Conservation (phyloP, 2,797 vertebrate genomes). For the Tapirus indicus region DNA sequence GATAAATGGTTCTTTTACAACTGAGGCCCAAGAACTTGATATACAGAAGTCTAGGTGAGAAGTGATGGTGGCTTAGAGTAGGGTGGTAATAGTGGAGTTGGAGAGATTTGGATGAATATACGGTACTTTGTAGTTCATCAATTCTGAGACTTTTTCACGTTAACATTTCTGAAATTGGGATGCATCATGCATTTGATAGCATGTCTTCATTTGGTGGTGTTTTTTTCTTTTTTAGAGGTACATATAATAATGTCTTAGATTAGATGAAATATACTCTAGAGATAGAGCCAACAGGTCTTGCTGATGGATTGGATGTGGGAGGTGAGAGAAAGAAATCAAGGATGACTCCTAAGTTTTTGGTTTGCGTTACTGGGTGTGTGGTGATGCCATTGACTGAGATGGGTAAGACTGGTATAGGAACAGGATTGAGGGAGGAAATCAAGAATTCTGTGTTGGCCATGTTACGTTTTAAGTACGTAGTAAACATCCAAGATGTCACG, state of each 20-base stretch:
- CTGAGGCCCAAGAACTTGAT: not conserved
- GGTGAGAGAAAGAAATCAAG: not conserved
- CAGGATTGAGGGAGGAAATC: not conserved
- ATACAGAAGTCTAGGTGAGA: conserved; percentile 9
- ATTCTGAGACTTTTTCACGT: not conserved
- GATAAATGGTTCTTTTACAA: conserved; percentile 16
- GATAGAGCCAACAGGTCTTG: not conserved
- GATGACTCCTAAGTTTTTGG: not conserved
- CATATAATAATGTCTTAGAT: not conserved
- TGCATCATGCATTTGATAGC: not conserved
- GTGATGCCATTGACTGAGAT: not conserved
- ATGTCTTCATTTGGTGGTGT: not conserved
- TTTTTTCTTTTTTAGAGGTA: conserved; percentile 1
- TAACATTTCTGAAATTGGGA: not conserved
- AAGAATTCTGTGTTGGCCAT: not conserved
- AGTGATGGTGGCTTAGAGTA: not conserved
- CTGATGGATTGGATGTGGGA: not conserved
- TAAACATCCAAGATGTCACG: not conserved
- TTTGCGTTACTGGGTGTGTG: not conserved
- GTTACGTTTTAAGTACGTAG: not conserved
- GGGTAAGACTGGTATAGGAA: not conserved
- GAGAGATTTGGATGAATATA: not conserved
- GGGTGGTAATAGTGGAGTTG: not conserved
- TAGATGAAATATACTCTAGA: not conserved
- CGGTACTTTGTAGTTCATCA: not conserved